Percentiles rank a stretch among this genome's conserved stretches.
Conservation (phyloP, 2,797 vertebrate species). For the Helicolenus hilgendorfi region DNA sequence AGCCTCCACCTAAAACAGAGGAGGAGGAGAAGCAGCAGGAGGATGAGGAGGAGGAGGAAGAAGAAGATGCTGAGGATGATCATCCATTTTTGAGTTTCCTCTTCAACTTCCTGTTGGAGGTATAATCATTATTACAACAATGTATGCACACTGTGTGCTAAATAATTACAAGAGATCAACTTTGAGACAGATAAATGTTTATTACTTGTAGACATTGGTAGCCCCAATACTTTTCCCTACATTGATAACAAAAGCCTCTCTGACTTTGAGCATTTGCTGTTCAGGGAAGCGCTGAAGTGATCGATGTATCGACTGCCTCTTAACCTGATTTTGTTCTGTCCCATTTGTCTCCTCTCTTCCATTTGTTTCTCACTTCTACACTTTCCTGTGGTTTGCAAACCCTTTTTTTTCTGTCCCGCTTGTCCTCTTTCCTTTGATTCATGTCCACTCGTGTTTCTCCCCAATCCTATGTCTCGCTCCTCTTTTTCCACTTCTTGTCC, state of each 20-base stretch:
- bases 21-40: slow-evolving; percentile 73
- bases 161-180: background rate
- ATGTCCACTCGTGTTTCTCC: background rate
- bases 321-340: background rate
- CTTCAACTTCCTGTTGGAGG: slow-evolving; percentile 96
- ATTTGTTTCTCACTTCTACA: background rate
- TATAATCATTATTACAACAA: slow-evolving; percentile 66
- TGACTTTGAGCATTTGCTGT: background rate
- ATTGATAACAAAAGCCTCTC: background rate
- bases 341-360: background rate
- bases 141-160: background rate
- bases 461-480: background rate
- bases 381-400: background rate
- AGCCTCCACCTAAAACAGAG: slow-evolving; percentile 74
- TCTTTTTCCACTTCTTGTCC: background rate
- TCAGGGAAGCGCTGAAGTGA: background rate
- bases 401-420: background rate
- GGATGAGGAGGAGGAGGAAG: slow-evolving; percentile 55
- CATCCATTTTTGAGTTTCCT: slow-evolving; percentile 93
- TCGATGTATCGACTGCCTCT: background rate
- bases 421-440: background rate
- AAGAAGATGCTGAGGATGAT: slow-evolving; percentile 79
- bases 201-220: background rate
- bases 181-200: background rate
- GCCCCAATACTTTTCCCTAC: no score